A percentile compares a stretch with the other conserved stretches of the same genome.
Evolutionary conservation across 2,113 vertebrate species (phyloP).

Genomic region (Sinocyclocheilus grahami): DNA sequence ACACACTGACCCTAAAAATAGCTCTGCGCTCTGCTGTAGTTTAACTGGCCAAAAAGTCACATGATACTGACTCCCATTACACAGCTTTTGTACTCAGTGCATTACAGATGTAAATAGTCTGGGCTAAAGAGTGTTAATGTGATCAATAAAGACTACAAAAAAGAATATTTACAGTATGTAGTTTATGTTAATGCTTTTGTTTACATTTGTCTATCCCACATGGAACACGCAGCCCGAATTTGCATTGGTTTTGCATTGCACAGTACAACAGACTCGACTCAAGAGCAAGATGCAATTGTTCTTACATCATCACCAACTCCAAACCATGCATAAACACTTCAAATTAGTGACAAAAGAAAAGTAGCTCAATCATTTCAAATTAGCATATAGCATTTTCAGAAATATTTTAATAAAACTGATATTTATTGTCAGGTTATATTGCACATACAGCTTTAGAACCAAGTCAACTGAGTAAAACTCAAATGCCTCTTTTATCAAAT

Average conservation of each 20-base stretch:
- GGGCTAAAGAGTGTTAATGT: neutral
- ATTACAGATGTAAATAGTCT: neutral
- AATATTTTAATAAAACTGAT: neutral
- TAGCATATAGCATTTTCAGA: neutral
- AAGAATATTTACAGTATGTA: neutral
- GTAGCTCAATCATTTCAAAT: neutral
- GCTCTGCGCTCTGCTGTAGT: neutral
- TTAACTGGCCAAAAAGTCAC: constrained; percentile 5
- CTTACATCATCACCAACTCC: neutral
- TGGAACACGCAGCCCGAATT: neutral
- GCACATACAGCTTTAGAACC: neutral
- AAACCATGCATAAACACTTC: neutral
- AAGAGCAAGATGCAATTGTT: neutral
- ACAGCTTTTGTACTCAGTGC: neutral
- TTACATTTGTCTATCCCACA: neutral
- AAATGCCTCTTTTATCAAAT: neutral
- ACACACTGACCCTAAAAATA: constrained; percentile 48
- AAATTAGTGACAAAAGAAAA: neutral
- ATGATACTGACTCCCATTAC: neutral
- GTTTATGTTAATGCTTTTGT: neutral
- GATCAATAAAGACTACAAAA: neutral
- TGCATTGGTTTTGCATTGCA: constrained; percentile 18
- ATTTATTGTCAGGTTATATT: neutral
- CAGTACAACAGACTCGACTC: neutral
- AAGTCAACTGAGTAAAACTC: neutral